A percentile compares a stretch with the other conserved stretches of the same genome.
Conservation (phyloP, 2,113 vertebrate genomes). For the Tenrec ecaudatus region DNA sequence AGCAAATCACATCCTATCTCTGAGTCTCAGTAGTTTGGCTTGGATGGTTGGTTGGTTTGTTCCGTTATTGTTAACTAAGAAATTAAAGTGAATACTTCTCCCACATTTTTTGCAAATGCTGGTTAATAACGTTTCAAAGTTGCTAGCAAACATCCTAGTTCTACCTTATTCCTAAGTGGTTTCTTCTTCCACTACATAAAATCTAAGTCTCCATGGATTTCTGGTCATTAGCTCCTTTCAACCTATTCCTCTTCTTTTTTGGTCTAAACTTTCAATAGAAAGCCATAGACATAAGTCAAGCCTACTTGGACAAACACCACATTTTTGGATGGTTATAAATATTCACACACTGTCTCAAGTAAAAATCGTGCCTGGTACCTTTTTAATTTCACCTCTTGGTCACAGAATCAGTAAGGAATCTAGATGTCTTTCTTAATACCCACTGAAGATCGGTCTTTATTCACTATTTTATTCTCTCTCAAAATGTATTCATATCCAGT, state of each 20-base stretch:
- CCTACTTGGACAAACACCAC: conserved; percentile 10
- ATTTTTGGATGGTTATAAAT: conserved; percentile 2
- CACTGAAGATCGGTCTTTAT: conserved; percentile 9
- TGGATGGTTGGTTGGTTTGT: conserved; percentile 6
- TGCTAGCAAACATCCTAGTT: background rate
- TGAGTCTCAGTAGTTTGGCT: conserved; percentile 10
- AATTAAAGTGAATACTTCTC: conserved; percentile 51
- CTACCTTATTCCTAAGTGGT: conserved; percentile 35
- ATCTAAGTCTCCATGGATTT: conserved; percentile 20
- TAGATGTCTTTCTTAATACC: background rate
- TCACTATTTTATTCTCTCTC: conserved; percentile 10
- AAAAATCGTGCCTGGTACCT: background rate
- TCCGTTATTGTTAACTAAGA: conserved; percentile 47
- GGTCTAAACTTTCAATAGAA: conserved; percentile 9
- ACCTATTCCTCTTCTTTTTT: conserved; percentile 36
- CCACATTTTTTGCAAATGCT: conserved; percentile 30
- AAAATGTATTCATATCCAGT: background rate
- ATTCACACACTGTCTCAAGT: background rate
- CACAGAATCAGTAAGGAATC: conserved; percentile 5
- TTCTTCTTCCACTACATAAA: conserved; percentile 1
- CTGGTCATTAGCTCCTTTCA: conserved; percentile 11
- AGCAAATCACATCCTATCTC: conserved; percentile 28
- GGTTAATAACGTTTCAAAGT: background rate
- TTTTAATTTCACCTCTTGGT: conserved; percentile 41
- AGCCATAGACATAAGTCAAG: conserved; percentile 2